These are phyloP conservation scores for Pogonognathellus flavescens DNA, from an alignment of 1,140 invertebrate genomes.

Conservation along the genomic window DNA sequence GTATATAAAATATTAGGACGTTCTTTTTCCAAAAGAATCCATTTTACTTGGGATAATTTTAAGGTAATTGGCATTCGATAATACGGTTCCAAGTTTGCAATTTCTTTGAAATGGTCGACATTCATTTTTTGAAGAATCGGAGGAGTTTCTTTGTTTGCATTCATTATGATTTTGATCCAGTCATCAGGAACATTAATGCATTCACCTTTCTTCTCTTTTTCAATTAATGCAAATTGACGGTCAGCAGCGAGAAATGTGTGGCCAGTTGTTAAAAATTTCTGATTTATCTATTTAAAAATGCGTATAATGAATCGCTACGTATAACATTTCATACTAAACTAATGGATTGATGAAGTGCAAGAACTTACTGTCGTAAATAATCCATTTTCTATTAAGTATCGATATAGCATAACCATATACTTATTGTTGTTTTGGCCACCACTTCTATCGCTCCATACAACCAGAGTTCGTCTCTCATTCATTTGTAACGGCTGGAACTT, in stretches of 20 bases:
- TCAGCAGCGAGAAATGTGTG: neutral
- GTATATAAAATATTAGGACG: neutral
- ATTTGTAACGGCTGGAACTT: slow-evolving; percentile 50
- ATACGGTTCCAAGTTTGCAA: neutral
- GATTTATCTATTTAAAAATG: neutral
- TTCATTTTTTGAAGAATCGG: neutral
- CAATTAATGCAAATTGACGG: neutral
- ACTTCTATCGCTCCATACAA: slow-evolving; percentile 66
- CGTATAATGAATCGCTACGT: neutral
- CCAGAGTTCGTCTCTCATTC: slow-evolving; percentile 58
- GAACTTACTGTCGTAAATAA: neutral
- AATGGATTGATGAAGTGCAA: too few species aligned
- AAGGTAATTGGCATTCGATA: neutral
- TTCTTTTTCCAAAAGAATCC: neutral
- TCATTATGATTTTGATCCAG: neutral
- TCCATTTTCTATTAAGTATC: neutral
- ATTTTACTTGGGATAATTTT: neutral
- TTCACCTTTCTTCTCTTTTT: neutral
- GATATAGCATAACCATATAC: neutral
- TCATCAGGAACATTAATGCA: neutral
- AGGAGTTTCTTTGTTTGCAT: neutral
- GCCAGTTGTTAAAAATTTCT: neutral
- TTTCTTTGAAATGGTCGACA: neutral
- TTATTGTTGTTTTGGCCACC: slow-evolving; percentile 65
- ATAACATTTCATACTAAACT: too few species aligned